phyloP scores from a whole-genome alignment of 2,888 invertebrate genomes.

The Aphidoletes aphidimyza region DNA sequence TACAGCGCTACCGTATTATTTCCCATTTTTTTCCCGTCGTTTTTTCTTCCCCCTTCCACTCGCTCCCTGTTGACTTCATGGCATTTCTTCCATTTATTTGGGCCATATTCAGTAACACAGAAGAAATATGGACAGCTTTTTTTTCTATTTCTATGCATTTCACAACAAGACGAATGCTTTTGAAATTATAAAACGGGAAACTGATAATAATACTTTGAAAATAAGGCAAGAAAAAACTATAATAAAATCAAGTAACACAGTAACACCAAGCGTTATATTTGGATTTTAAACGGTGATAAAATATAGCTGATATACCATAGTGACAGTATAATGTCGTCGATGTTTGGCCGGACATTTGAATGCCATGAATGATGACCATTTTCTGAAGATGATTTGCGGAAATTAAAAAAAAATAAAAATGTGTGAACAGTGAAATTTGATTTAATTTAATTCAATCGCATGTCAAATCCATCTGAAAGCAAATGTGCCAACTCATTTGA shows the following conservation, averaged over 20 bases:
- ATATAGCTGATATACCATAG: too few species aligned
- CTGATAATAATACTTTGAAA: neutral
- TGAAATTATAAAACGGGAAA: slow-evolving; percentile 15
- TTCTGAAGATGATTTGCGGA: too few species aligned
- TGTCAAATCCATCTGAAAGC: too few species aligned
- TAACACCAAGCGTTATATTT: neutral
- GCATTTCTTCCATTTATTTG: neutral
- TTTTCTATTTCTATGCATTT: neutral
- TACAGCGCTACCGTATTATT: neutral
- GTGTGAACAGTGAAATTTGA: too few species aligned
- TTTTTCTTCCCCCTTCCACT: neutral
- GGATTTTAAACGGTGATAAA: neutral
- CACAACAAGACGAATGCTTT: neutral
- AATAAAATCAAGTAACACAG: neutral
- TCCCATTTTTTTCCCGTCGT: neutral
- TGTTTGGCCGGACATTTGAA: too few species aligned
- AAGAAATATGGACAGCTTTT: neutral
- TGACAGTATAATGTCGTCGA: too few species aligned
- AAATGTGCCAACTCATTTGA: too few species aligned
- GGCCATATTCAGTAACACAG: neutral
- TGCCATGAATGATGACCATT: too few species aligned
- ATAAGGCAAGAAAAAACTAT: neutral
- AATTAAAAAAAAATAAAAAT: too few species aligned
- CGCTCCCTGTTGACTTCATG: neutral
- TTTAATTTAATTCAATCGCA: too few species aligned